Base-by-base conservation (phyloP, 2,888 invertebrate genomes). In the Lottia gigantea region DNA sequence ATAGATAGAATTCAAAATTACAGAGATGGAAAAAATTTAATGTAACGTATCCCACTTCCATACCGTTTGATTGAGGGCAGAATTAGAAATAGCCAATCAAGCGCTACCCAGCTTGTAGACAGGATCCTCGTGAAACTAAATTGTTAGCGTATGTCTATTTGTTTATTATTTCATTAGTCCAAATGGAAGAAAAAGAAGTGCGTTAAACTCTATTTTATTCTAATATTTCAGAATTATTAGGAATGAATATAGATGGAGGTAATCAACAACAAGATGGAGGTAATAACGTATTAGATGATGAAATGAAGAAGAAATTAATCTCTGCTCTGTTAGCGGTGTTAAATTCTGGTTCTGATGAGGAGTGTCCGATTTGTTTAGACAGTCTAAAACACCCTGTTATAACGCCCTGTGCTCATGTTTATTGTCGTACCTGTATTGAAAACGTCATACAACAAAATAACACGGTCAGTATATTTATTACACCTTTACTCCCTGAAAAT, bases 351-450 rank as follows among this genome's bases (percentile, higher is more conserved):
- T 78, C 80, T 3, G 81, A 81, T 61, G 82, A 83, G 71, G 83
- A 83, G 66, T 83, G 83, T 74, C 73, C 80, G 26, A 76, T 83
- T n/a, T 83, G 83, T 73, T 67, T 81, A 62, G 80, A 83, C 55
- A 68, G 74, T 1, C 68, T 82, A 26, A 76, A 75, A 49, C 26
- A 67, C 14, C 77, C 80, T 1, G 80, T 83, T 46, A 81, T 83
- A 63, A 83, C 83, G 7, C 74, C 72, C 19, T 81, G 81, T 73
- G 82, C 80, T 19, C 83, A 83, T 69, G 76, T 83, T 31, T 83
- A 73, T 75, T 83, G 83, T 72, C 66, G 78, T 31, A 46, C 66
- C 2, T 83, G 83, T 69, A 82, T 83, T 31, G 79, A 78, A 47
- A 71, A 72, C 12, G 81, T 81, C 67, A 80, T 81, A 26, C 71